phyloP scores from a whole-genome alignment of 2,797 vertebrate genomes.

The Crotalus adamanteus region DNA sequence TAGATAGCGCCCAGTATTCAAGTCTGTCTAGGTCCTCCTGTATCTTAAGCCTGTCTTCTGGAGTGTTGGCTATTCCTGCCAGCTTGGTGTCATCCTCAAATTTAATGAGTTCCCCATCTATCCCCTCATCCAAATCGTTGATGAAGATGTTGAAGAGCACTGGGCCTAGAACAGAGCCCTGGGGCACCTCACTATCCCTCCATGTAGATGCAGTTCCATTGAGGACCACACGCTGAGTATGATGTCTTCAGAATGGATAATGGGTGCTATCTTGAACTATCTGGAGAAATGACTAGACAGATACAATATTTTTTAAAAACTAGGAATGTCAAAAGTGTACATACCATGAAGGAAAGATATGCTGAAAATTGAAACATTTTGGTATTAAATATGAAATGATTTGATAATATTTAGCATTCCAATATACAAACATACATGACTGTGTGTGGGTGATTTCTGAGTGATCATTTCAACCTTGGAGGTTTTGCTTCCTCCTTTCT shows the following conservation, averaged over 20 bases:
- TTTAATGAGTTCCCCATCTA: no score
- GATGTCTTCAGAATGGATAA: neutral
- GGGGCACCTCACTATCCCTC: no score
- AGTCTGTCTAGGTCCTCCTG: no score
- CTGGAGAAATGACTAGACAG: neutral
- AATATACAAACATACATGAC: constrained; percentile 1
- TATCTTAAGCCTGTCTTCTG: no score
- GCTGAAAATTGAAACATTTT: neutral
- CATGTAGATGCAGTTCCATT: no score
- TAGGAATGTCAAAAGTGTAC: neutral
- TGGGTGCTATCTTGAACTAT: neutral
- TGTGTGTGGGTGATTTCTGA: constrained; percentile 9
- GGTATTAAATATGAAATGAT: constrained; percentile 9
- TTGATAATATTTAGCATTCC: constrained; percentile 1
- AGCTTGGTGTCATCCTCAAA: no score
- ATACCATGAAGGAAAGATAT: neutral
- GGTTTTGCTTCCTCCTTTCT: constrained; percentile 45
- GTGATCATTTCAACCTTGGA: constrained; percentile 49
- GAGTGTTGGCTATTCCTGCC: no score
- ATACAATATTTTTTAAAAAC: neutral
- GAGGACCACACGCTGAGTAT: no score
- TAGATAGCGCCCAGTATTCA: no score
- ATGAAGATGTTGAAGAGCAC: no score
- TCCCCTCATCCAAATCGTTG: no score
- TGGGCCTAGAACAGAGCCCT: no score